phyloP scores from a whole-genome alignment of 2,888 invertebrate species.

The Furcula furcula region DNA sequence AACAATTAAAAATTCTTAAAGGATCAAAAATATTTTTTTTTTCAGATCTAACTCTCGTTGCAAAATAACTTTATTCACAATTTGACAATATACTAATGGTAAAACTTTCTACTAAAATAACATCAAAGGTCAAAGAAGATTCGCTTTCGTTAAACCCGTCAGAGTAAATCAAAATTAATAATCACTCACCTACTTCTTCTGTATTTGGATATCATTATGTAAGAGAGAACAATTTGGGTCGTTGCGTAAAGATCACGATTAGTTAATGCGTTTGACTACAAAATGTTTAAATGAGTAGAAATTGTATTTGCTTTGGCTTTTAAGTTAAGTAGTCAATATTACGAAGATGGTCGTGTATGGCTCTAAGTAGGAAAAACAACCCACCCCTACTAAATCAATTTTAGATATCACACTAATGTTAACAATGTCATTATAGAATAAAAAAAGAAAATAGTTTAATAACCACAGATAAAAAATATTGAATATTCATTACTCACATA shows the following conservation, averaged over 20 bases:
- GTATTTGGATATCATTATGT: neutral
- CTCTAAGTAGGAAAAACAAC: too few species aligned
- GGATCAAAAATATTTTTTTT: too few species aligned
- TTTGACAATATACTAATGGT: neutral
- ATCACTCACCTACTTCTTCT: slow-evolving; percentile 4
- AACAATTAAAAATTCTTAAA: too few species aligned
- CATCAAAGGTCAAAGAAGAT: slow-evolving; percentile 1
- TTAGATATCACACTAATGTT: too few species aligned
- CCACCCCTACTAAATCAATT: too few species aligned
- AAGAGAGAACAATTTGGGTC: neutral
- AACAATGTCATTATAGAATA: too few species aligned
- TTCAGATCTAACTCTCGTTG: too few species aligned
- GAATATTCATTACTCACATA: too few species aligned
- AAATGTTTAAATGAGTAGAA: neutral
- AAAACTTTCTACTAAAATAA: slow-evolving; percentile 1
- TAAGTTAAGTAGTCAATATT: neutral
- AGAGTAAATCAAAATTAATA: slow-evolving; percentile 4
- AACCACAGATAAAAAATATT: too few species aligned
- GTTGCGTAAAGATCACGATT: neutral
- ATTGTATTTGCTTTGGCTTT: neutral
- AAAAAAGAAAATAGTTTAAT: too few species aligned
- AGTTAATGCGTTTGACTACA: neutral
- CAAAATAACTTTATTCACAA: neutral
- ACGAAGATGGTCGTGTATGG: too few species aligned
- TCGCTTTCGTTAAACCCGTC: slow-evolving; percentile 1